These are phyloP conservation scores for Phodopus roborovskii DNA, from an alignment of 2,113 vertebrate species.

Conservation along the genomic window DNA sequence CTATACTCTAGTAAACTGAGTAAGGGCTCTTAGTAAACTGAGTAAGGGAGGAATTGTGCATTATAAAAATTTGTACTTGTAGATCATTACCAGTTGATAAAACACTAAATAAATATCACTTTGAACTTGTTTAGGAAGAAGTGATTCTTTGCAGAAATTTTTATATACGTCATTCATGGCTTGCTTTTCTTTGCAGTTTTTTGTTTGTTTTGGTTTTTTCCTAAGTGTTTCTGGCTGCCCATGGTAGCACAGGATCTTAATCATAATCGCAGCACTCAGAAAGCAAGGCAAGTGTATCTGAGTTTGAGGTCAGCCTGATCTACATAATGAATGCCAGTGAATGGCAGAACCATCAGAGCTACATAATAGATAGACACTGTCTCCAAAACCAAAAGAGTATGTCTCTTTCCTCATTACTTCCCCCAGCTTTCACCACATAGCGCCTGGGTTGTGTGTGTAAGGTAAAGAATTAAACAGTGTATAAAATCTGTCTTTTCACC, in stretches of 20 bases:
- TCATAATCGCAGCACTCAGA: background rate
- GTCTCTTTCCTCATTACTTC: background rate
- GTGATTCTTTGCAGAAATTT: background rate
- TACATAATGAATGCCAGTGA: background rate
- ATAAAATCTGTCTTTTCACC: constrained; percentile 8
- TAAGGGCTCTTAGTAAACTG: background rate
- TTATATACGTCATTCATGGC: background rate
- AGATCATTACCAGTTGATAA: constrained; percentile 10
- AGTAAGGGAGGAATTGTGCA: background rate
- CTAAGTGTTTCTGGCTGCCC: background rate
- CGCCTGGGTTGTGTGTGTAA: background rate
- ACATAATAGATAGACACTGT: background rate
- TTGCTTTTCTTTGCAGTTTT: constrained; percentile 24
- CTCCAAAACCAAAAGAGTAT: background rate
- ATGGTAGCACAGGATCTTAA: background rate
- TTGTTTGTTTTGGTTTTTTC: background rate
- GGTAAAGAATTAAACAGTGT: background rate
- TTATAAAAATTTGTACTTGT: constrained; percentile 25
- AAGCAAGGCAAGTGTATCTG: background rate
- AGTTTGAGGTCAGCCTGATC: background rate
- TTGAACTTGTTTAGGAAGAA: constrained; percentile 22
- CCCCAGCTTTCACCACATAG: background rate
- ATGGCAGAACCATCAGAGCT: background rate
- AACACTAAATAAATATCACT: constrained; percentile 11
- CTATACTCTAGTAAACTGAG: background rate